A percentile compares a stretch with the other conserved stretches of the same genome.
These are phyloP conservation scores for Melanostigma gelatinosum DNA, from an alignment of 2,113 vertebrate genomes.

Conservation along the genomic window DNA sequence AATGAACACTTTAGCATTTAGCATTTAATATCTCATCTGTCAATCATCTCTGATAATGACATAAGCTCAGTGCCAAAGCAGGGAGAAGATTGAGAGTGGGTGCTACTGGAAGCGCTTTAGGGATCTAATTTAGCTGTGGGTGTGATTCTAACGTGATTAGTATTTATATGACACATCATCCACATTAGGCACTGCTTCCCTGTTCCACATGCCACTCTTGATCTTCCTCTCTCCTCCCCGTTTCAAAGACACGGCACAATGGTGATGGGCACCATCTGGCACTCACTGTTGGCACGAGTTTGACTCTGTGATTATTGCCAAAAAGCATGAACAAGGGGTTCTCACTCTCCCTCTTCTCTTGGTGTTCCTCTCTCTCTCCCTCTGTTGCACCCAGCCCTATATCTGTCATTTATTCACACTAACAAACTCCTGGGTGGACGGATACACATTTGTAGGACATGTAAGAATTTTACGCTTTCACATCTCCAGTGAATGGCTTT, in stretches of 20 bases:
- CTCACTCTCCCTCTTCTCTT: conserved; percentile 37
- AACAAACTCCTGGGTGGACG: conserved; percentile 51
- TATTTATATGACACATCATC: conserved; percentile 80
- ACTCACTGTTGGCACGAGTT: conserved; percentile 67
- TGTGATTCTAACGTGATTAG: conserved; percentile 73
- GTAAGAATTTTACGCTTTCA: conserved; percentile 16
- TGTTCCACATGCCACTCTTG: conserved; percentile 73
- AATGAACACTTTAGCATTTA: conserved; percentile 24
- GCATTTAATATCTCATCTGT: conserved; percentile 51
- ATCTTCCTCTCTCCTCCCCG: conserved; percentile 66
- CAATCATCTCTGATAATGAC: conserved; percentile 55
- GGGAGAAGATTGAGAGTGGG: conserved; percentile 59
- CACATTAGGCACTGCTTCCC: conserved; percentile 69
- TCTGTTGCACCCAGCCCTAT: conserved; percentile 60
- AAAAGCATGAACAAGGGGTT: conserved; percentile 69
- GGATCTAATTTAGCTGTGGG: conserved; percentile 75
- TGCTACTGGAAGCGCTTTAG: conserved; percentile 63
- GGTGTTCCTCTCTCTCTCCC: conserved; percentile 35
- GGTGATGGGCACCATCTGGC: conserved; percentile 80
- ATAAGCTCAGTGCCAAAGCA: conserved; percentile 43
- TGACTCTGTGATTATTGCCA: conserved; percentile 73
- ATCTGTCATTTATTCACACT: conserved; percentile 57
- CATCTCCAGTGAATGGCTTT: conserved; percentile 26
- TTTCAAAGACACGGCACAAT: conserved; percentile 71
- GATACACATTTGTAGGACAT: conserved; percentile 39